phyloP scores from a whole-genome alignment of 1,140 invertebrate genomes.

The Tetraneura akinire region DNA sequence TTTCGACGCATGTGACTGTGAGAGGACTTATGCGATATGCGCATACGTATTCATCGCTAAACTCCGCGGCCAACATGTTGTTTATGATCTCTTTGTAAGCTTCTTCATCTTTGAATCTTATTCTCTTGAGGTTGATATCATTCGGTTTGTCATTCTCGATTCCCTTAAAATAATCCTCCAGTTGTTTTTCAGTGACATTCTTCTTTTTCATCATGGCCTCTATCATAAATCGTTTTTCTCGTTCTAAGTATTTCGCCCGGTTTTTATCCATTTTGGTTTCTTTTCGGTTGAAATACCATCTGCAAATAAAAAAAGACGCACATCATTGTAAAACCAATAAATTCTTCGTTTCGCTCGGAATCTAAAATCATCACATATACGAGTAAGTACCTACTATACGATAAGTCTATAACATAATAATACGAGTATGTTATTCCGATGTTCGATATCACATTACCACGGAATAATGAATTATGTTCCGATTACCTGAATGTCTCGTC shows the following conservation, averaged over 20 bases:
- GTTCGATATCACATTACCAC: too few species aligned
- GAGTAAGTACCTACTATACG: too few species aligned
- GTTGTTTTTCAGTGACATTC: slow-evolving; percentile 14
- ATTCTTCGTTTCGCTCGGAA: too few species aligned
- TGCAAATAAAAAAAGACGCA: too few species aligned
- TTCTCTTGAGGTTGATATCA: slow-evolving; percentile 10
- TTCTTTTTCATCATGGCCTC: slow-evolving; percentile 38
- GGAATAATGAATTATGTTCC: not conserved
- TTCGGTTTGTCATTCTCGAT: not conserved
- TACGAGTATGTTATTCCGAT: too few species aligned
- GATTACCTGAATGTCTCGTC: not conserved
- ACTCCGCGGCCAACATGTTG: not conserved
- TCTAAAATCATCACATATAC: too few species aligned
- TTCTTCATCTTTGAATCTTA: not conserved
- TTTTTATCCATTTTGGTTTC: slow-evolving; percentile 6
- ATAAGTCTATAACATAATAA: too few species aligned
- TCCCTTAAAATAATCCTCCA: slow-evolving; percentile 3
- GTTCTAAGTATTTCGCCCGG: not conserved
- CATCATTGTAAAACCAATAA: too few species aligned
- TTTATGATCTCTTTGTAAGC: slow-evolving; percentile 13
- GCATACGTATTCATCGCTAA: not conserved
- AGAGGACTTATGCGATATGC: not conserved
- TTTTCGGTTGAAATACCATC: slow-evolving; percentile 24
- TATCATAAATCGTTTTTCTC: not conserved
- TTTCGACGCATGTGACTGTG: too few species aligned